Percentiles rank a stretch among this genome's conserved stretches.
phyloP scores from a whole-genome alignment of 2,113 vertebrate genomes.

The Ptilonorhynchus violaceus region DNA sequence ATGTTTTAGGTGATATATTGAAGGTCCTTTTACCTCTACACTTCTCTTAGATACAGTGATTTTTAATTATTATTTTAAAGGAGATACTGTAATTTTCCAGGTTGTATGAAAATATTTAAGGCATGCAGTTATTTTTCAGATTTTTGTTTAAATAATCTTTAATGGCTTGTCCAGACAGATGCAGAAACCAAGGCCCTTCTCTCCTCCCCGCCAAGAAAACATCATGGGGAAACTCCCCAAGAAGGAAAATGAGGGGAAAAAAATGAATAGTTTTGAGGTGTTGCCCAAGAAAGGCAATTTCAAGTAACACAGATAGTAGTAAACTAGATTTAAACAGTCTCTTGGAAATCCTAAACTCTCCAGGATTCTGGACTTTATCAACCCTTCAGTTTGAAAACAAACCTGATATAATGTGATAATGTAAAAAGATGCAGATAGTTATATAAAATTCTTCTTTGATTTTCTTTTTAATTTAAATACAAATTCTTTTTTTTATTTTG shows the following conservation, averaged over 20 bases:
- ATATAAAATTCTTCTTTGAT: not conserved
- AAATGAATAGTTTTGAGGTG: not conserved
- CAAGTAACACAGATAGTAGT: not conserved
- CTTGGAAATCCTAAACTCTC: not conserved
- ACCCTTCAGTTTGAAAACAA: not conserved
- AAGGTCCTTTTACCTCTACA: not conserved
- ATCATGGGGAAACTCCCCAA: not conserved
- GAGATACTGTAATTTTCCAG: not conserved
- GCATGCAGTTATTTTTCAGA: not conserved
- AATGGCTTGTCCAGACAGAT: not conserved
- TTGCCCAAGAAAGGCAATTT: not conserved
- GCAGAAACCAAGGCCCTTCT: not conserved
- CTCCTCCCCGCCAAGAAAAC: not conserved
- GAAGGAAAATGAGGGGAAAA: not conserved
- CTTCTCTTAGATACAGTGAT: not conserved
- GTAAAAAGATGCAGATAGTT: fast-evolving
- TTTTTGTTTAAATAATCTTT: not conserved
- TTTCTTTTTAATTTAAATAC: not conserved
- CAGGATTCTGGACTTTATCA: not conserved
- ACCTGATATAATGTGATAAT: not conserved
- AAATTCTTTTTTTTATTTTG: not conserved
- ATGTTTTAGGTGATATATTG: not conserved
- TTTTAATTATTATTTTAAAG: not conserved
- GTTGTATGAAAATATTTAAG: not conserved
- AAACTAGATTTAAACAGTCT: not conserved